Conservation (phyloP, 2,888 invertebrate species). For the Nemurella pictetii region DNA sequence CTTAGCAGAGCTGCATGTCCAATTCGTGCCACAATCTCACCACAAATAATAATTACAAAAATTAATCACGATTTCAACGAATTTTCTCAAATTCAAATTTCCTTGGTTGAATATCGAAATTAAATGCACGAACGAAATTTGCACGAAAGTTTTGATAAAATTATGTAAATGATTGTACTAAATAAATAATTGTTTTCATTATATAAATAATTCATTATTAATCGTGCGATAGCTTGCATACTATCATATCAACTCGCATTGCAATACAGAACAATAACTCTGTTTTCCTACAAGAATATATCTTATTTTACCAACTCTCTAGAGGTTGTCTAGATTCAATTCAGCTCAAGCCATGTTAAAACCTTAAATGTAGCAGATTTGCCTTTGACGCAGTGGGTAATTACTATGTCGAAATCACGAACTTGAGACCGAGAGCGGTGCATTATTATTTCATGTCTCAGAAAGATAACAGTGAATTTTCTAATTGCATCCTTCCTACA, state of each 20-base stretch:
- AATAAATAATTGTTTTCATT: conserved; percentile 4
- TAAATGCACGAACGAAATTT: not conserved
- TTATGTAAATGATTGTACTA: conserved; percentile 17
- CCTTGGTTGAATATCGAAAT: not conserved
- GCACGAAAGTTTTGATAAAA: not conserved
- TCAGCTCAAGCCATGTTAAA: not conserved
- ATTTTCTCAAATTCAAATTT: not conserved
- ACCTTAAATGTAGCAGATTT: not conserved
- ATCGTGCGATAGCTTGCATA: not conserved
- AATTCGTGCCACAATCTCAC: not conserved
- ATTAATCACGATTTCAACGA: not conserved
- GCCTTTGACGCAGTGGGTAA: not conserved
- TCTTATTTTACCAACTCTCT: not conserved
- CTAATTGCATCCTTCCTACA: conserved; percentile 20
- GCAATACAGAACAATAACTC: not conserved
- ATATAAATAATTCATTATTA: conserved; percentile 15
- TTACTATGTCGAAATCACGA: not conserved
- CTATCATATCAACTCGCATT: not conserved
- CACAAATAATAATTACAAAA: not conserved
- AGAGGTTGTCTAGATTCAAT: not conserved
- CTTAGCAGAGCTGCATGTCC: not conserved
- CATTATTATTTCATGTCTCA: conserved; percentile 11
- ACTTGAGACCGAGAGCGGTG: not conserved
- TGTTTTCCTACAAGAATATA: not conserved
- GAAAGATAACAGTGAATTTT: conserved; percentile 18